Evolutionary conservation across 2,113 vertebrate genomes (phyloP).

Genomic region (Crotalus viridis): DNA sequence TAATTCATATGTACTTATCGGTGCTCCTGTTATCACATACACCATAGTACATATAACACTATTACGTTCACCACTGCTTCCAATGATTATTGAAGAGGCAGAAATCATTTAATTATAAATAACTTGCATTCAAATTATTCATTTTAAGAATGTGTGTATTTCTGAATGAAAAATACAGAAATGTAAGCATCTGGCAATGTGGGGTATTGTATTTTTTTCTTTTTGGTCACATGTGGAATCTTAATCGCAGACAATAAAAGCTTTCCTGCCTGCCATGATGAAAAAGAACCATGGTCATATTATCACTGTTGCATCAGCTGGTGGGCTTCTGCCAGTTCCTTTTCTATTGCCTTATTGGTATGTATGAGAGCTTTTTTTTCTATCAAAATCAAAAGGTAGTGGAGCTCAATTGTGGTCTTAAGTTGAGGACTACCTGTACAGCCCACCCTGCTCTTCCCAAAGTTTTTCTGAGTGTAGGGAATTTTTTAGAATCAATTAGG

Average conservation of each 20-base stretch:
- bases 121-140: not conserved
- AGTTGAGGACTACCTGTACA: too few species aligned
- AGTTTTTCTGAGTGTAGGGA: too few species aligned
- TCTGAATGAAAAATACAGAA: not conserved
- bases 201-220: not conserved
- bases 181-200: not conserved
- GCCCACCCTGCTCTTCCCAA: too few species aligned
- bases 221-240: constrained; percentile 3
- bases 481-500: too few species aligned
- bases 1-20: not conserved
- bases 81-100: not conserved
- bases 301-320: constrained; percentile 68
- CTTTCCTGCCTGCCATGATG: constrained; percentile 76
- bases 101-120: not conserved
- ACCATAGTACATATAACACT: not conserved
- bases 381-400: not conserved
- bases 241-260: constrained; percentile 68
- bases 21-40: not conserved
- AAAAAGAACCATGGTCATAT: constrained; percentile 72
- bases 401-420: too few species aligned
- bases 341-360: constrained; percentile 73
- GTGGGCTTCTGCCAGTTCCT: constrained; percentile 49
- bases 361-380: constrained; percentile 25
- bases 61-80: not conserved
- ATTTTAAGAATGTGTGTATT: not conserved